Evolutionary conservation across 2,797 vertebrate species (phyloP), one percentile per base, ranked within the genome.

Genomic region (Nannoperca obscura): DNA sequence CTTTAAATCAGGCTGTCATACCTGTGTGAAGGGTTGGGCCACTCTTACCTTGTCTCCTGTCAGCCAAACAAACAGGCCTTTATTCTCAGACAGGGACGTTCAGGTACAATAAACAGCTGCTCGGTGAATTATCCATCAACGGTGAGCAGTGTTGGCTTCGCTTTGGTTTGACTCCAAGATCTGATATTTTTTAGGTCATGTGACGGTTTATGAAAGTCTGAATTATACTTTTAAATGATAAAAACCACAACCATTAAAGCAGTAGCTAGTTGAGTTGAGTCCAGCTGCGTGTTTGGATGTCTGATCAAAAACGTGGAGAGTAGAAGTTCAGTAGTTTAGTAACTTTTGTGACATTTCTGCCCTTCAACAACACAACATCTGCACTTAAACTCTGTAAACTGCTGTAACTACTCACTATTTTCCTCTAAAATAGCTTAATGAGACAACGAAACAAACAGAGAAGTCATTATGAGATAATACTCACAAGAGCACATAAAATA

Each of bases 1-100:
- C 82, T 58, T 67, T 90, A 86, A 90, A 88, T 90, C 85, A 86
- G n/a, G 7, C 76, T 90, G 88, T 85, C 84, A 86, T 73, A 76
- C 55, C 60, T 85, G 76, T 71, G 52, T 74, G 40, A 78, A 80
- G 81, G 82, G 78, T 74, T 76, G 77, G 84, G 76, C 85, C 72
- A 42, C 47, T 78, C 58, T 76, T 57, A 67, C 58, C 72, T 47
- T 62, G 47, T 70, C 55, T 77, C 40, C 62, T 70, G 58, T 84
- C 84, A 88, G 47, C 46, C 42, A 63, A 82, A 88, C 80, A 92
- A 90, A 82, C 89, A 71, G 63, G 7, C 69, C 75, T 83, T 90
- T 89, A 79, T 89, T 86, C 71, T 86, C 30, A 4, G 47, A 76
- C 34, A 55, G 24, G 54, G 46, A 82, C 50, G 3, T 53, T 67